These are phyloP conservation scores for Thymelicus lineola DNA, from an alignment of 2,888 invertebrate genomes.

Conservation along the genomic window DNA sequence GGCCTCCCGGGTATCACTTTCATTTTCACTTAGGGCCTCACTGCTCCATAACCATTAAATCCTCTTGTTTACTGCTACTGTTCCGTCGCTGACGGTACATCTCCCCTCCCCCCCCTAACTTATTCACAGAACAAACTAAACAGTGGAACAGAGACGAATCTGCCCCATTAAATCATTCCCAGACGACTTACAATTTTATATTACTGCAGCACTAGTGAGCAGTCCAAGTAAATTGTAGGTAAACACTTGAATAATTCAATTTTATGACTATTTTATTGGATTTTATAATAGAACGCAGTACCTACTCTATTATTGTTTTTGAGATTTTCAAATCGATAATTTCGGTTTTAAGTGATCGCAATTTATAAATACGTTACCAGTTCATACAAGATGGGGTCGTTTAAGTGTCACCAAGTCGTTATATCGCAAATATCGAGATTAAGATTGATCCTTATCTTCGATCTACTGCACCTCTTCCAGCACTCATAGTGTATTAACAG, in stretches of 20 bases:
- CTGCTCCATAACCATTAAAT: conserved; percentile 75
- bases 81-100: conserved; percentile 46
- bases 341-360: too few species aligned
- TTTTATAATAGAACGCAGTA: too few species aligned
- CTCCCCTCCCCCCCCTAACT: conserved; percentile 58
- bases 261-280: too few species aligned
- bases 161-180: conserved; percentile 53
- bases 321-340: too few species aligned
- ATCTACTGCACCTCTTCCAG: too few species aligned
- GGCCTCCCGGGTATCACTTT: conserved; percentile 71
- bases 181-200: conserved; percentile 59
- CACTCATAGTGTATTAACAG: too few species aligned
- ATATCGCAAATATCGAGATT: too few species aligned
- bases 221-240: conserved; percentile 53
- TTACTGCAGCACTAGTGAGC: conserved; percentile 44
- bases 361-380: too few species aligned
- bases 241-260: neutral
- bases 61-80: conserved; percentile 69
- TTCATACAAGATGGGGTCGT: too few species aligned
- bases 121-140: conserved; percentile 69
- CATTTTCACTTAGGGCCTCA: conserved; percentile 77
- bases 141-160: conserved; percentile 60
- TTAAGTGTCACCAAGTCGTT: too few species aligned
- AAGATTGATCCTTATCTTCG: too few species aligned
- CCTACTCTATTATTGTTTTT: too few species aligned